Percentiles rank a stretch among this genome's conserved stretches.
Evolutionary conservation across 2,113 vertebrate species (phyloP).

Genomic region (Arenaria interpres): DNA sequence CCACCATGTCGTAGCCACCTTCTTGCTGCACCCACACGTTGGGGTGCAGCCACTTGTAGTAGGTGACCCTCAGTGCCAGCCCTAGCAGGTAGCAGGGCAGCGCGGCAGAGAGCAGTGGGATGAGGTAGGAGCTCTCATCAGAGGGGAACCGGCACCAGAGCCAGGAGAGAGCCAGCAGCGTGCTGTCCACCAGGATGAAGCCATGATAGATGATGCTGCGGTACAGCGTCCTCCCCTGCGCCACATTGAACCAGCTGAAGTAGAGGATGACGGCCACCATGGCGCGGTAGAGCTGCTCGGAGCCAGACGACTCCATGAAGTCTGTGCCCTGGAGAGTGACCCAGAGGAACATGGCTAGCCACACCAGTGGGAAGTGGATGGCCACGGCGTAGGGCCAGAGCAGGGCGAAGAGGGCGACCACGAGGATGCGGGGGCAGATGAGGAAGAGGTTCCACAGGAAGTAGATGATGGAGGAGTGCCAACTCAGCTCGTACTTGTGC

Average conservation of each 20-base stretch:
- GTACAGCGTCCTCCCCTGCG: constrained; percentile 77
- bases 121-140: constrained; percentile 16
- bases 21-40: neutral
- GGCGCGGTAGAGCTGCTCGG: constrained; percentile 88
- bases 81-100: constrained; percentile 79
- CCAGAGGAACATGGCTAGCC: constrained; percentile 85
- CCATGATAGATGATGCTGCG: constrained; percentile 84
- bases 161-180: constrained; percentile 80
- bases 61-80: constrained; percentile 77
- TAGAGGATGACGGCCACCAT: constrained; percentile 88
- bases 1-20: neutral
- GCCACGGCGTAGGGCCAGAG: constrained; percentile 74
- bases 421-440: constrained; percentile 83
- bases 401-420: constrained; percentile 83
- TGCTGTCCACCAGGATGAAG: constrained; percentile 82
- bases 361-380: constrained; percentile 81
- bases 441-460: constrained; percentile 95
- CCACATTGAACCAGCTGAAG: constrained; percentile 96
- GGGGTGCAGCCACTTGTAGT: constrained; percentile 90
- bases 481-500: constrained; percentile 79
- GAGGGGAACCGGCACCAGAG: constrained; percentile 57
- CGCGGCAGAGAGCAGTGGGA: constrained; percentile 8
- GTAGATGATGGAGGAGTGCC: constrained; percentile 78
- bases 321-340: constrained; percentile 82
- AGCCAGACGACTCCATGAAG: constrained; percentile 82